Conservation (phyloP, 2,888 invertebrate genomes). For the Pomacea canaliculata region DNA sequence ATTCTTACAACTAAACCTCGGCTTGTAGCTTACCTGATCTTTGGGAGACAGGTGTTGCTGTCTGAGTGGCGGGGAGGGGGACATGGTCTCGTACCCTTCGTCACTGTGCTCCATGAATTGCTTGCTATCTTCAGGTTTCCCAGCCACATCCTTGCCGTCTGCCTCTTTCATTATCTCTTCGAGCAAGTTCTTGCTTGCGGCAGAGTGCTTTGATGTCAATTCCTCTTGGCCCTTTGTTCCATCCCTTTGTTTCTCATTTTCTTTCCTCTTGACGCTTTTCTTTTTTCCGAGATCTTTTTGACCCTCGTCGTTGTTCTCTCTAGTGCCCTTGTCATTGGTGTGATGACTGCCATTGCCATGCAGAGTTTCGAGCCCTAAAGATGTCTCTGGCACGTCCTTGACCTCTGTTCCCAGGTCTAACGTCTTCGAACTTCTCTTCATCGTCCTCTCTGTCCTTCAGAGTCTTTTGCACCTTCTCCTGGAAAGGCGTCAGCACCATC, state of each 20-base stretch:
- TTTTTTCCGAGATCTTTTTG: conserved; percentile 12
- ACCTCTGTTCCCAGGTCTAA: conserved; percentile 11
- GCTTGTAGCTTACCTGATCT: neutral
- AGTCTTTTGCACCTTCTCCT: conserved; percentile 34
- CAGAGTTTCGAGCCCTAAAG: conserved; percentile 6
- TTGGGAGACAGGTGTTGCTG: neutral
- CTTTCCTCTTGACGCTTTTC: conserved; percentile 16
- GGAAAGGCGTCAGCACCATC: neutral
- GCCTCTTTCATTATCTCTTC: conserved; percentile 12
- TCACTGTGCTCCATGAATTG: conserved; percentile 17
- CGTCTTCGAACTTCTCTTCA: conserved; percentile 10
- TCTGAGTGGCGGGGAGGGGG: neutral
- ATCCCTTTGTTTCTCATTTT: neutral
- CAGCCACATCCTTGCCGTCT: conserved; percentile 20
- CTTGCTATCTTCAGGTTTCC: conserved; percentile 31
- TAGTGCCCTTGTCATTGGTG: conserved; percentile 7
- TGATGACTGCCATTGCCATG: conserved; percentile 33
- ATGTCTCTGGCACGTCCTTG: neutral
- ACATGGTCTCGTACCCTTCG: conserved; percentile 9
- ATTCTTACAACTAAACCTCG: neutral
- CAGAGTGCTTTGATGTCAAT: neutral
- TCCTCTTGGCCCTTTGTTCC: neutral
- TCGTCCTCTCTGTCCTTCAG: conserved; percentile 18
- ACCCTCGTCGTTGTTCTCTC: conserved; percentile 16
- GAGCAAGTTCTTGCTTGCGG: neutral